Base-by-base conservation (phyloP, 1,140 invertebrate genomes). In the Caenorhabditis tropicalis region DNA sequence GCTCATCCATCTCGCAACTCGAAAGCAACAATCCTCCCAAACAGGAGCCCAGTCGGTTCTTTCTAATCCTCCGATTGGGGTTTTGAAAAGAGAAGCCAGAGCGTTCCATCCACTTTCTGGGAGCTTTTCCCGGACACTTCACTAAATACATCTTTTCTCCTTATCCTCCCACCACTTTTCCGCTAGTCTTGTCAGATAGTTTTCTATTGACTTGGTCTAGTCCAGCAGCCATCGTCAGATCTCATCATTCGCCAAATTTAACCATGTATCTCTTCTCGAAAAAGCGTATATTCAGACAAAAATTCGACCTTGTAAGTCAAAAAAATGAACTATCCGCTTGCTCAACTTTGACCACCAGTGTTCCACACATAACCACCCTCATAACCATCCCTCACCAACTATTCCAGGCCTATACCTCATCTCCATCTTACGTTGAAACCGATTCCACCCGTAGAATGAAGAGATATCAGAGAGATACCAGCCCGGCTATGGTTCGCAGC, bases 391-490 rank as follows among this genome's bases (percentile, higher is more conserved):
- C 43, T 49, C 36, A 51, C 33, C 60, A 24, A 16, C 49, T 9
- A 33, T 86, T 88, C 60, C 65, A 88, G 87, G 83, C 43, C 79
- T 88, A 88, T 81, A 86, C 80, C 29, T 33, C 85, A 58, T 60
- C 46, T 79, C 79, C 88, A 29, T 49, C 29, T 58, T 88, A 88
- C 80, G 65, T 84, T 53, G 87, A 88, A 51, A 87, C 82, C 31
- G 86, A 82, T 36, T 82, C 58, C 81, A 85, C 83, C 16, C 83
- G 83, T 33, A 65, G 85, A 48, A 80, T 86, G 85, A 81, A 86
- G 49, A 65, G 86, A 81, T 87, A 87, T 33, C 65, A 79, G 27
- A 65, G 83, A 39, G 86, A 87, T 39, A 56, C 70, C 16, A 81
- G 81, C 39, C 81, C 87, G 19, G 33, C 81, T 27, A 82, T 74